phyloP scores from a whole-genome alignment of 35 echinoderm and acorn worm species.

The Anneissia japonica region DNA sequence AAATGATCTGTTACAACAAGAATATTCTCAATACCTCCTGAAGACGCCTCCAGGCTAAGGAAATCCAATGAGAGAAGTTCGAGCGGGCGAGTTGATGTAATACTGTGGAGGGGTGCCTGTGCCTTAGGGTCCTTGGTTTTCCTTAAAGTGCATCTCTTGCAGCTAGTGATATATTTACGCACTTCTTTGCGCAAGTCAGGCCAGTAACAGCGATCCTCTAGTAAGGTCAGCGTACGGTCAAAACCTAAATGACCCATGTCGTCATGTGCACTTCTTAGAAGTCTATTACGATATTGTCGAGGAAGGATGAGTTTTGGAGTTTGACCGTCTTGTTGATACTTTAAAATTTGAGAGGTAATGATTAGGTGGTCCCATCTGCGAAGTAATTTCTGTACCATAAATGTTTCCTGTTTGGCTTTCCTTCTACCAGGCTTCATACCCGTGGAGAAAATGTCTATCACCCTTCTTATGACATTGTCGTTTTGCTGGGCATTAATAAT shows the following conservation, averaged over 20 bases:
- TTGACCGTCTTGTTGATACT: background rate
- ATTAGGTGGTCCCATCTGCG: background rate
- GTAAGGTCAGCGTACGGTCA: background rate
- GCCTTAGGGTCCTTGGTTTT: background rate
- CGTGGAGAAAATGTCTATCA: background rate
- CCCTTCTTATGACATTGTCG: background rate
- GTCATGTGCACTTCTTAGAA: background rate
- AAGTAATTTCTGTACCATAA: background rate
- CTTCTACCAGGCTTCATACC: background rate
- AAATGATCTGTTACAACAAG: slow-evolving; percentile 3
- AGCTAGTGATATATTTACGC: background rate
- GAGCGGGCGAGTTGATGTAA: background rate
- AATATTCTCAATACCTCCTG: background rate
- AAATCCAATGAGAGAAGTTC: background rate
- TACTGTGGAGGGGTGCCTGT: background rate
- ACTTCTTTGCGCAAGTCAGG: no score
- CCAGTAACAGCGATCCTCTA: background rate
- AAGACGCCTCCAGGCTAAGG: background rate
- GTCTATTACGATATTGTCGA: background rate
- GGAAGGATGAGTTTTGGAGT: background rate
- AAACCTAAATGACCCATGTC: background rate
- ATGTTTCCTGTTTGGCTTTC: background rate
- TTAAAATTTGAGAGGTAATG: background rate
- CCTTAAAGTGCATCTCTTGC: background rate
- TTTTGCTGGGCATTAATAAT: background rate